phyloP scores from a whole-genome alignment of 2,888 invertebrate species.

The Atherix ibis region DNA sequence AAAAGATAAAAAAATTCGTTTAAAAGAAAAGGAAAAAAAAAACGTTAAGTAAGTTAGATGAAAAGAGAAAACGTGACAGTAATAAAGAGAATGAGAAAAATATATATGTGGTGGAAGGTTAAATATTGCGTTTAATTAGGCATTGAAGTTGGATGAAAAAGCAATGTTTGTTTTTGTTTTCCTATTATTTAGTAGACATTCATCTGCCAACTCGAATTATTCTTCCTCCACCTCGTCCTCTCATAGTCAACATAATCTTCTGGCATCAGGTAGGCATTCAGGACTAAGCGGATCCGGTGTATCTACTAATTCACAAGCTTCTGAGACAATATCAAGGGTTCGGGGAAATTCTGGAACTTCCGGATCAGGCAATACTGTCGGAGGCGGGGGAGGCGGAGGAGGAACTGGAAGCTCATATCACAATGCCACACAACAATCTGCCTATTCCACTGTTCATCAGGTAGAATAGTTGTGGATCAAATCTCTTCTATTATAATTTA shows the following conservation, averaged over 20 bases:
- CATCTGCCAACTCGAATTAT: slow-evolving; percentile 27
- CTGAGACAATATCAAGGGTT: not conserved
- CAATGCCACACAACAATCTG: slow-evolving; percentile 17
- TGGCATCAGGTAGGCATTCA: slow-evolving; percentile 4
- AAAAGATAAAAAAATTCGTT: too few relatives aligned
- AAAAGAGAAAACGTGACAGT: not conserved
- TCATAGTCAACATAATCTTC: slow-evolving; percentile 8
- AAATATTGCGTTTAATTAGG: too few relatives aligned
- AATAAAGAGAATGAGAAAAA: too few relatives aligned
- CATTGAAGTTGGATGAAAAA: too few relatives aligned
- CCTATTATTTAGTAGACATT: slow-evolving; percentile 14
- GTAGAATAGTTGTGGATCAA: slow-evolving; percentile 19
- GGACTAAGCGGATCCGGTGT: not conserved
- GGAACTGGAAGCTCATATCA: slow-evolving; percentile 16
- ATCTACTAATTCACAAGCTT: not conserved
- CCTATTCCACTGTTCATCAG: slow-evolving; percentile 25
- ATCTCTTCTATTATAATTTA: too few relatives aligned
- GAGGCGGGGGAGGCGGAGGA: slow-evolving; percentile 14
- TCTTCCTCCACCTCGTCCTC: slow-evolving; percentile 15
- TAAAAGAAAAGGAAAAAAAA: slow-evolving; percentile 3
- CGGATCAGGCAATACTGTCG: slow-evolving; percentile 2
- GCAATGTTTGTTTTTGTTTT: slow-evolving; percentile 4
- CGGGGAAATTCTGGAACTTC: not conserved
- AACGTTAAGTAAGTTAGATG: not conserved
- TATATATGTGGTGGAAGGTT: too few relatives aligned